Conservation (phyloP, 1,140 invertebrate genomes). For the Drosophila ambigua region DNA sequence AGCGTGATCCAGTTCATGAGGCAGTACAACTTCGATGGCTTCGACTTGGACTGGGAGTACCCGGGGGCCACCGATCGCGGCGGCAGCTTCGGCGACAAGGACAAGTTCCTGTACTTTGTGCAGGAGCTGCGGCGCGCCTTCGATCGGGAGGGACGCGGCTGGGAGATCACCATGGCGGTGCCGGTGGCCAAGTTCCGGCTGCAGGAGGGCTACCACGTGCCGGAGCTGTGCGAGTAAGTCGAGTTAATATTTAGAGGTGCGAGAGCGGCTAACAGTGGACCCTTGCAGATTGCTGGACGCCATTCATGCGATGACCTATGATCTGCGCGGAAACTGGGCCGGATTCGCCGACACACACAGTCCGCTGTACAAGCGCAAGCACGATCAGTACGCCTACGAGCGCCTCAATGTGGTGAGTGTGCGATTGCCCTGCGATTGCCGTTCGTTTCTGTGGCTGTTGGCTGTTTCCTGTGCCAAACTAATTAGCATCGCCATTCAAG, state of each 20-base stretch:
- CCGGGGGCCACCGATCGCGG: conserved; percentile 93
- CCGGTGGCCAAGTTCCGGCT: conserved; percentile 93
- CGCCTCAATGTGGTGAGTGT: conserved; percentile 92
- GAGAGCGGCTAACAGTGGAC: background rate
- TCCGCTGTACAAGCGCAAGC: conserved; percentile 91
- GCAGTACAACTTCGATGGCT: conserved; percentile 91
- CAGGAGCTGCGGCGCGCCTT: conserved; percentile 92
- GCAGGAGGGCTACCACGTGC: conserved; percentile 94
- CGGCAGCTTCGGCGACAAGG: conserved; percentile 93
- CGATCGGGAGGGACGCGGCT: conserved; percentile 88
- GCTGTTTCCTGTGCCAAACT: conserved; percentile 1
- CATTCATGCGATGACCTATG: conserved; percentile 95
- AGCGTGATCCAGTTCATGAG: conserved; percentile 92
- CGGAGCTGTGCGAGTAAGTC: conserved; percentile 92
- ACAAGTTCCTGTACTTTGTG: conserved; percentile 92
- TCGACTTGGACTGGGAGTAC: conserved; percentile 94
- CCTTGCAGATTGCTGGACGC: conserved; percentile 87
- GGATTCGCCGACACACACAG: conserved; percentile 94
- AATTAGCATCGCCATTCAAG: conserved; percentile 84
- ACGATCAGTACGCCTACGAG: conserved; percentile 94
- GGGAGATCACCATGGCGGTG: conserved; percentile 94
- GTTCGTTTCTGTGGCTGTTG: too few relatives aligned
- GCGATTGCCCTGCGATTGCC: background rate
- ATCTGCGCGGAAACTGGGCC: conserved; percentile 96
- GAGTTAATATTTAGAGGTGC: background rate